These are phyloP conservation scores for Oligia fasciuncula DNA, from an alignment of 2,888 invertebrate genomes.

Conservation along the genomic window DNA sequence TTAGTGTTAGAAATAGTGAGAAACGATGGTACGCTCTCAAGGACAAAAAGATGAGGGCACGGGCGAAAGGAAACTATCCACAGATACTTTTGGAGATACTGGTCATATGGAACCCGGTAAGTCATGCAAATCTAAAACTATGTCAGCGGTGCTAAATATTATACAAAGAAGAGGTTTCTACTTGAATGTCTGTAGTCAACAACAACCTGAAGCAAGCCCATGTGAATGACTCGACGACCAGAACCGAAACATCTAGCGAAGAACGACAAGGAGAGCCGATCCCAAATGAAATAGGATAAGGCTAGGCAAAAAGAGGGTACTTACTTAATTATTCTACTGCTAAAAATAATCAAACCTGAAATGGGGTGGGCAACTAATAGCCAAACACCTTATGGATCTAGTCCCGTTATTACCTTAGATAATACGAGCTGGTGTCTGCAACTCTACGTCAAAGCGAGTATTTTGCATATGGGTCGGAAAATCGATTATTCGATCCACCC, in stretches of 20 bases:
- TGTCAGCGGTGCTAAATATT: background rate
- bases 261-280: no score
- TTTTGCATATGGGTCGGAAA: background rate
- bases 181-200: no score
- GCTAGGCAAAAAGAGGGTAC: no score
- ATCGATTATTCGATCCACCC: background rate
- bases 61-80: constrained; percentile 97
- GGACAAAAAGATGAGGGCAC: constrained; percentile 96
- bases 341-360: background rate
- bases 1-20: constrained; percentile 96
- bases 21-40: constrained; percentile 99
- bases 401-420: background rate
- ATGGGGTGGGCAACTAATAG: background rate
- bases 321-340: background rate
- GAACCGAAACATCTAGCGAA: no score
- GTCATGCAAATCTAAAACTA: constrained; percentile 63
- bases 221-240: no score
- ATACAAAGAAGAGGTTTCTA: no score
- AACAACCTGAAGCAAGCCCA: no score
- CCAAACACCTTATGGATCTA: background rate
- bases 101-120: constrained; percentile 97
- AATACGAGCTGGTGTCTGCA: background rate
- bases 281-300: no score
- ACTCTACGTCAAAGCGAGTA: background rate
- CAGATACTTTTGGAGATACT: constrained; percentile 97